These are phyloP conservation scores for Marisa cornuarietis DNA, from an alignment of 1,140 invertebrate species.

Conservation along the genomic window DNA sequence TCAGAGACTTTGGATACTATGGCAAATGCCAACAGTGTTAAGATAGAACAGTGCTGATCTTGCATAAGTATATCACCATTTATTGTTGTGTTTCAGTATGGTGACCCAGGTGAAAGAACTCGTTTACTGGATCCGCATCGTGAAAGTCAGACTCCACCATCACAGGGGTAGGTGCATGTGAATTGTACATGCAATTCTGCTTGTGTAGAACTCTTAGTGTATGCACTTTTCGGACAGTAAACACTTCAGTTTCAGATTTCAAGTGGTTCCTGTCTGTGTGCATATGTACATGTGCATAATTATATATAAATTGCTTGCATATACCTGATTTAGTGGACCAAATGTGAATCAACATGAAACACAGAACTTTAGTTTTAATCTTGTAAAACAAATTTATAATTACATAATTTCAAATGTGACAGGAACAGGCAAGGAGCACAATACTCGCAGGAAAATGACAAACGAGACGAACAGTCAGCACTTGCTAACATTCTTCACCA, in stretches of 20 bases:
- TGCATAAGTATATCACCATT: neutral
- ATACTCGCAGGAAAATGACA: constrained; percentile 68
- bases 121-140: constrained; percentile 35
- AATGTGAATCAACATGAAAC: neutral
- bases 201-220: neutral
- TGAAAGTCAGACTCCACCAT: constrained; percentile 20
- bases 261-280: neutral
- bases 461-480: constrained; percentile 87
- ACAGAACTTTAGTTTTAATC: neutral
- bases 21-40: neutral
- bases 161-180: constrained; percentile 8
- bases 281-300: neutral
- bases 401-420: neutral
- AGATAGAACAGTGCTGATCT: neutral
- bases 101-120: constrained; percentile 32
- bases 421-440: constrained; percentile 14
- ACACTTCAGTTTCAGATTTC: neutral
- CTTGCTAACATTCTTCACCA: constrained; percentile 86
- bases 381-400: neutral
- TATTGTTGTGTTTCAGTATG: constrained; percentile 11
- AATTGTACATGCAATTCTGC: neutral
- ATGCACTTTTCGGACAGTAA: neutral
- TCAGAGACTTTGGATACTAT: neutral
- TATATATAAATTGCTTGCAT: neutral
- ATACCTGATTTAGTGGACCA: neutral